phyloP scores from a whole-genome alignment of 2,888 invertebrate genomes.

The Macrosoma leucophasiata region DNA sequence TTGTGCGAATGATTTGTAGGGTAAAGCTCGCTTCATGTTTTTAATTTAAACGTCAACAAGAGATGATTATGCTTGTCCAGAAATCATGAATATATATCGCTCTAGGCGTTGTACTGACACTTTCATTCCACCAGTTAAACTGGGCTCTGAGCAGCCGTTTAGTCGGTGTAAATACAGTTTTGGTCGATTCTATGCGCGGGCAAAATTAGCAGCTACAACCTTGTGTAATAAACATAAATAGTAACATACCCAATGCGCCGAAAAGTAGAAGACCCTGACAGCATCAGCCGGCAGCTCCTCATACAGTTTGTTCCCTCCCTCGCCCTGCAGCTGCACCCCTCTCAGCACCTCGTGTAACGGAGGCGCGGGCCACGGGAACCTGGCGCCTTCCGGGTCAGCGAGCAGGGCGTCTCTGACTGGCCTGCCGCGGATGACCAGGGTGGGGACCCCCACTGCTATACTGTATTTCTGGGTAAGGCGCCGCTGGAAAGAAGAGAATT shows the following conservation, averaged over 20 bases:
- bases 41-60: too few relatives aligned
- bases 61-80: too few relatives aligned
- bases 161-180: too few relatives aligned
- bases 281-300: constrained; percentile 76
- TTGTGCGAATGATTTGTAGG: too few relatives aligned
- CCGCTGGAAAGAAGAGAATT: constrained; percentile 75
- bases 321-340: constrained; percentile 63
- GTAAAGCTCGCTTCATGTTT: too few relatives aligned
- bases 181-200: too few relatives aligned
- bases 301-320: constrained; percentile 57
- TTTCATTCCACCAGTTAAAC: too few relatives aligned
- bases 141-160: too few relatives aligned
- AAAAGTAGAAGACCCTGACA: constrained; percentile 88
- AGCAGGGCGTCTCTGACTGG: constrained; percentile 80
- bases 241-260: constrained; percentile 88
- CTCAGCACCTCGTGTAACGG: constrained; percentile 76
- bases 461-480: constrained; percentile 84
- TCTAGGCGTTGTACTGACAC: too few relatives aligned
- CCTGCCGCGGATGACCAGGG: constrained; percentile 82
- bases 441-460: constrained; percentile 85
- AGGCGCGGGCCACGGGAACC: constrained; percentile 88
- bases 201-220: too few relatives aligned
- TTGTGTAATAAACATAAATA: neutral
- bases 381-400: constrained; percentile 78
- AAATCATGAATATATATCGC: too few relatives aligned